Conservation (phyloP, 2,113 vertebrate genomes). For the Dipodomys stephensi region DNA sequence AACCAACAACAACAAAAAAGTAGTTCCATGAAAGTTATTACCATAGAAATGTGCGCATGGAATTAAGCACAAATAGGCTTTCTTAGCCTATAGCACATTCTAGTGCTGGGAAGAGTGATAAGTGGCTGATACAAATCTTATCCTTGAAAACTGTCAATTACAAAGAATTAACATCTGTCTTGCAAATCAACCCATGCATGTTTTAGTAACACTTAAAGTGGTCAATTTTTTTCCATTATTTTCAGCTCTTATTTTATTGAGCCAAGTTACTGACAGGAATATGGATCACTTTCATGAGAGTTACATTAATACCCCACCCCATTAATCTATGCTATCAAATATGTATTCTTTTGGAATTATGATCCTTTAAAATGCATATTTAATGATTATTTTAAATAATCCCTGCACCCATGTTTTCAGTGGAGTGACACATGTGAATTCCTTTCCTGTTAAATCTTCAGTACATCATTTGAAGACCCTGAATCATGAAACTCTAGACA, state of each 20-base stretch:
- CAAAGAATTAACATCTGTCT: constrained; percentile 64
- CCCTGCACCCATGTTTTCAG: not conserved
- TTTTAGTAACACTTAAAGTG: constrained; percentile 61
- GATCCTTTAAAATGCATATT: not conserved
- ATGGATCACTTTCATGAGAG: too few relatives aligned
- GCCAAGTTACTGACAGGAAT: not conserved
- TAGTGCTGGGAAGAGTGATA: not conserved
- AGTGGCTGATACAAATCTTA: constrained; percentile 71
- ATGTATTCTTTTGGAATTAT: not conserved
- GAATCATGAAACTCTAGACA: not conserved
- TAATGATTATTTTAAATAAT: too few relatives aligned
- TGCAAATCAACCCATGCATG: constrained; percentile 52
- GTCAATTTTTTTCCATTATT: constrained; percentile 7
- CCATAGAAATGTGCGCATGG: constrained; percentile 55
- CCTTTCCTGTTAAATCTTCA: not conserved
- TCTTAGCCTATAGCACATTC: constrained; percentile 61
- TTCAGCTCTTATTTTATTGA: constrained; percentile 32
- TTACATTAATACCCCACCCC: too few relatives aligned
- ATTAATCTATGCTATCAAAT: constrained; percentile 6
- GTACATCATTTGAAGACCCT: not conserved
- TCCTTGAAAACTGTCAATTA: constrained; percentile 73
- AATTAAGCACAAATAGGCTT: constrained; percentile 45
- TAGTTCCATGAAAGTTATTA: constrained; percentile 58
- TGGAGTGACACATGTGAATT: not conserved
- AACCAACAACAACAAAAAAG: too few relatives aligned